A percentile compares a stretch with the other conserved stretches of the same genome.
These are phyloP conservation scores for Rallus crepitans DNA, from an alignment of 2,797 vertebrate species.

Conservation along the genomic window DNA sequence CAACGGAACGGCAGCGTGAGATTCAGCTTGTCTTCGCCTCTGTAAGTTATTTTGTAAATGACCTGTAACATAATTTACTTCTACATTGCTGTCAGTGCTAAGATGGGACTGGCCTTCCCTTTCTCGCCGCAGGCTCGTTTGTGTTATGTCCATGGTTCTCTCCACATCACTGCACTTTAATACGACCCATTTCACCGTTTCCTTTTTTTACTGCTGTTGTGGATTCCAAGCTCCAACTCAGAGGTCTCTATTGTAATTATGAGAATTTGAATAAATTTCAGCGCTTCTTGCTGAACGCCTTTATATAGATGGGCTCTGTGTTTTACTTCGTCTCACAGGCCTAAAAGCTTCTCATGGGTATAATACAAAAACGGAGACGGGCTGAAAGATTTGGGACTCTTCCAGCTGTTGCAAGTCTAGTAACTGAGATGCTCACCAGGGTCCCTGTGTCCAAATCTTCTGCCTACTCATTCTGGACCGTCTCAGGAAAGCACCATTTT, in stretches of 20 bases:
- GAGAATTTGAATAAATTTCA: constrained; percentile 87
- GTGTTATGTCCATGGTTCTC: constrained; percentile 34
- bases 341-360: background rate
- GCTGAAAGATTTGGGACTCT: background rate
- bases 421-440: background rate
- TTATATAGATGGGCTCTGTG: background rate
- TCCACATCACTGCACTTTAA: constrained; percentile 86
- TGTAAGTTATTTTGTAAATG: constrained; percentile 75
- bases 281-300: constrained; percentile 46
- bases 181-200: constrained; percentile 83
- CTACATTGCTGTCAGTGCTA: background rate
- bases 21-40: constrained; percentile 22
- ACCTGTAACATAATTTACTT: constrained; percentile 54
- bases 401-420: background rate
- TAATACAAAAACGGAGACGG: background rate
- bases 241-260: constrained; percentile 85
- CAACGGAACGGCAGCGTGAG: constrained; percentile 40
- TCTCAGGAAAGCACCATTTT: background rate
- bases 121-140: background rate
- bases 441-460: background rate
- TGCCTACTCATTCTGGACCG: background rate
- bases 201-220: constrained; percentile 86
- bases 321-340: constrained; percentile 5
- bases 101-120: constrained; percentile 24
- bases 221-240: constrained; percentile 83